Percentiles rank a stretch among this genome's conserved stretches.
Conservation (phyloP, 2,888 invertebrate species). For the Volucella bombylans region DNA sequence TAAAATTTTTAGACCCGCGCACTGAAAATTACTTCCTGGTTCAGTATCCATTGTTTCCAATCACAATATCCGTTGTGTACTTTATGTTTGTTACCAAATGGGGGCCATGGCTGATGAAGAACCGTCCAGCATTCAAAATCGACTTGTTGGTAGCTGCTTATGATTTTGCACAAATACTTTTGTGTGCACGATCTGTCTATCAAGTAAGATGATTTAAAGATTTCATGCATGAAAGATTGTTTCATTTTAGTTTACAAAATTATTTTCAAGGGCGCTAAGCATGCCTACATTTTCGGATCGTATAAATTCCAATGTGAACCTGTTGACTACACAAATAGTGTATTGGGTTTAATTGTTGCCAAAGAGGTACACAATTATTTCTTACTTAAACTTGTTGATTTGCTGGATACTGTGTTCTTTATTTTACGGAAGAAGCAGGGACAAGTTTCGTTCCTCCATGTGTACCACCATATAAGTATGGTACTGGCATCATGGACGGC, state of each 20-base stretch:
- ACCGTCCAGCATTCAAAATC: no score
- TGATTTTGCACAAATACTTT: no score
- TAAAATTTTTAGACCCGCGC: no score
- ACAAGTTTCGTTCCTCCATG: slow-evolving; percentile 91
- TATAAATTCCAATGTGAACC: slow-evolving; percentile 42
- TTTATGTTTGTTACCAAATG: no score
- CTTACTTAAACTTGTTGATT: slow-evolving; percentile 85
- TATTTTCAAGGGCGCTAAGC: slow-evolving; percentile 14
- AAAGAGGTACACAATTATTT: slow-evolving; percentile 44
- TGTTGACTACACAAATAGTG: slow-evolving; percentile 30
- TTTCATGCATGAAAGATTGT: no score
- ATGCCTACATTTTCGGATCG: slow-evolving; percentile 28
- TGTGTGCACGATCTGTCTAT: neutral
- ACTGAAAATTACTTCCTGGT: no score
- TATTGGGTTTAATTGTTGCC: slow-evolving; percentile 5
- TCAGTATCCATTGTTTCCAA: no score
- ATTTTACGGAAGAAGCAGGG: slow-evolving; percentile 92
- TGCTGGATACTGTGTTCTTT: slow-evolving; percentile 91
- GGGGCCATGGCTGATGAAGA: no score
- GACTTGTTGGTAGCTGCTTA: no score
- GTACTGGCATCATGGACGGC: slow-evolving; percentile 89
- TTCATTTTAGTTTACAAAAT: neutral
- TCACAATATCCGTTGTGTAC: no score
- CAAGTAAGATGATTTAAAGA: neutral
- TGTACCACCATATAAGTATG: slow-evolving; percentile 91